Evolutionary conservation across 2,888 invertebrate species (phyloP).

Genomic region (Brachypalpus laphriformis): DNA sequence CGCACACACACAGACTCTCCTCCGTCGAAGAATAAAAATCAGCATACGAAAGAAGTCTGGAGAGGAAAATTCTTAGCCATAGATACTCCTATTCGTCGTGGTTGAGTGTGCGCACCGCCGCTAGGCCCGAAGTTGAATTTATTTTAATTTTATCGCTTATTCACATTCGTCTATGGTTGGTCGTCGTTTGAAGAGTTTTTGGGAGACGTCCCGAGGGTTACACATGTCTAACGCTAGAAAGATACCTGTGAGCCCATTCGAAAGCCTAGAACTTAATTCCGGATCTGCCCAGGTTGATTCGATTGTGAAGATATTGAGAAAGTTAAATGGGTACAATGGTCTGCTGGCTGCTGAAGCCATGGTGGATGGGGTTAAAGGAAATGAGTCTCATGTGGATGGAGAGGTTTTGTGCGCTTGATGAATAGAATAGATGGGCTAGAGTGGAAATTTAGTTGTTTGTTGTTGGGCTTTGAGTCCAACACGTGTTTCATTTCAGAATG

Average conservation of each 20-base stretch:
- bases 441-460: constrained; percentile 30
- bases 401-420: not conserved
- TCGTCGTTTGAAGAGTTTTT: not conserved
- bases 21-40: constrained; percentile 12
- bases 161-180: constrained; percentile 44
- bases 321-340: constrained; percentile 60
- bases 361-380: constrained; percentile 41
- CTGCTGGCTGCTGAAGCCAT: constrained; percentile 13
- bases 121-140: constrained; percentile 45
- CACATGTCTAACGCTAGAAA: constrained; percentile 22
- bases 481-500: constrained; percentile 68
- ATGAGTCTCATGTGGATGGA: constrained; percentile 37
- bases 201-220: constrained; percentile 28
- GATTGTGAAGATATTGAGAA: constrained; percentile 70
- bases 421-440: constrained; percentile 4
- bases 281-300: constrained; percentile 55
- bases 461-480: constrained; percentile 26
- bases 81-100: not conserved
- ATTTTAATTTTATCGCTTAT: constrained; percentile 71
- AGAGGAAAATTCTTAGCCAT: constrained; percentile 26
- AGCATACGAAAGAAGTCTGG: constrained; percentile 42
- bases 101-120: constrained; percentile 18
- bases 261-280: constrained; percentile 62
- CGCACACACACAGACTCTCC: not conserved
- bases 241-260: constrained; percentile 27